Conservation (phyloP, 2,888 invertebrate species). For the Drosophila setosimentum region DNA sequence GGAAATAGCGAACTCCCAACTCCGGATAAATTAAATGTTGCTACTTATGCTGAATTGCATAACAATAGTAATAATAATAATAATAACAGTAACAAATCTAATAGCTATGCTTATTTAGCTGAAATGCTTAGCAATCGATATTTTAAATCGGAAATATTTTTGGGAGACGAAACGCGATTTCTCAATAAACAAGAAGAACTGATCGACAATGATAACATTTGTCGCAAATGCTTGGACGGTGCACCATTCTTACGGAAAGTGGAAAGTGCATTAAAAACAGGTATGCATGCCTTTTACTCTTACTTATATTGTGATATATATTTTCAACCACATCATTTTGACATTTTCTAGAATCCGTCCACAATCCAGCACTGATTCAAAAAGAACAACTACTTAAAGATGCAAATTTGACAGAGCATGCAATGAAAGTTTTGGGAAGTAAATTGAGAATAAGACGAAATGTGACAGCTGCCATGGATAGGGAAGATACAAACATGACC, state of each 20-base stretch:
- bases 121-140: slow-evolving; percentile 92
- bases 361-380: slow-evolving; percentile 61
- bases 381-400: slow-evolving; percentile 77
- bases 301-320: background rate
- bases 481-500: slow-evolving; percentile 52
- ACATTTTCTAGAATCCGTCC: slow-evolving; percentile 33
- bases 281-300: slow-evolving; percentile 2
- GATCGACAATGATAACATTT: slow-evolving; percentile 76
- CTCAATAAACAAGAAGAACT: slow-evolving; percentile 68
- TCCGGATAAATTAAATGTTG: slow-evolving; percentile 89
- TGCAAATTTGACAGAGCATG: slow-evolving; percentile 80
- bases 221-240: slow-evolving; percentile 79
- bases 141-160: slow-evolving; percentile 89
- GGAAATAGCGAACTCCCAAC: slow-evolving; percentile 88
- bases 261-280: slow-evolving; percentile 21
- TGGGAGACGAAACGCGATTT: slow-evolving; percentile 88
- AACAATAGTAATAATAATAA: slow-evolving; percentile 87
- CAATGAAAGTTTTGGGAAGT: slow-evolving; percentile 79
- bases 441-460: slow-evolving; percentile 72
- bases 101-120: slow-evolving; percentile 92
- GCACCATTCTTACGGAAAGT: slow-evolving; percentile 61
- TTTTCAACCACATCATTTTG: background rate
- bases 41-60: slow-evolving; percentile 91
- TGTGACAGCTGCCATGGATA: slow-evolving; percentile 72
- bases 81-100: slow-evolving; percentile 86